Base-by-base conservation (phyloP, 2,797 vertebrate species). In the Smutsia gigantea region DNA sequence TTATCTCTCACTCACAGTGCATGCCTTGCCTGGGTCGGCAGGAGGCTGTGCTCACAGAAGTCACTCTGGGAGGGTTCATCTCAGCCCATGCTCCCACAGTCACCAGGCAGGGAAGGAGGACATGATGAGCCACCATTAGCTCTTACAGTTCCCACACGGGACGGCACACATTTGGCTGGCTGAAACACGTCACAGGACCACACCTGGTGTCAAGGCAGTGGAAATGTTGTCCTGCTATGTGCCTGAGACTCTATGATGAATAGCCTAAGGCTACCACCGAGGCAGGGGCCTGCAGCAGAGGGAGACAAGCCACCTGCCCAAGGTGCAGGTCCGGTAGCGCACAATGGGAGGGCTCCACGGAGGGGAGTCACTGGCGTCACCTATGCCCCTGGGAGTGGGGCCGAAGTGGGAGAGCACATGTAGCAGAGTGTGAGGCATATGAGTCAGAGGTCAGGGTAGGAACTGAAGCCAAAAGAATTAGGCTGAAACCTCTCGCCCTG, bases 111-210 rank as follows among this genome's bases (percentile, higher is more conserved):
- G 17, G 17, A 6, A 61, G n/a, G 53, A 53, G 34, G 69, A 53
- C 2, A 2, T 4, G 37, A 23, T 4, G 34, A 46, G 31, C 37
- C 34, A 31, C 11, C 21, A 7, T 17, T 18, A 29, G 10, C 39
- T 90, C 82, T 78, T 57, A 51, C 27, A 51, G 3, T 19, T 64
- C 51, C 64, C 0, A 17, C 15, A 1, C 0, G 1, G 27, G 27
- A 25, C 37, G 55, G 6, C 4, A 64, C 8, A 29, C 2, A 2
- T 21, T 0, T 11, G 42, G 0, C 12, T 61, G 69, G 31, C 0
- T 14, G 1, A 77, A 72, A 39, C 7, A 25, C 10, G 25, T 55
- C n/a, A 21, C 4, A 2, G 42, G 37, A 31, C 14, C 14, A 75
- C 0, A 12, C 4, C 53, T 5, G 31, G 7, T 37, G 92, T 82